Evolutionary conservation across 2,888 invertebrate genomes (phyloP), one percentile per base, ranked within the genome.

Genomic region (Leistus spinibarbis): DNA sequence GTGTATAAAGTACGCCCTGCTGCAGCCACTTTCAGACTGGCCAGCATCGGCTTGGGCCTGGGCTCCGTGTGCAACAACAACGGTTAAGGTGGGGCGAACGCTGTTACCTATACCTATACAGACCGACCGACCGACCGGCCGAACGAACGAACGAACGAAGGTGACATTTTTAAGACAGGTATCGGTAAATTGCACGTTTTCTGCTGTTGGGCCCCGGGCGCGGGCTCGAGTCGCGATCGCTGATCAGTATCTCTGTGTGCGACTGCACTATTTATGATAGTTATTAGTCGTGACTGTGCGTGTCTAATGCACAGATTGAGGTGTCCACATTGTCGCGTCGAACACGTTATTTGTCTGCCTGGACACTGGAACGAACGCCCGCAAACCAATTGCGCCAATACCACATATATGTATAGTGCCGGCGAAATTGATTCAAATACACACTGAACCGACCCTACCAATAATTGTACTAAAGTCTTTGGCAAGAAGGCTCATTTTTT

Each of bases 11-110:
- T 40, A 40, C 40, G 40, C 40, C 40, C 40, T 40, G 40, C 40
- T 40, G 79, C 78, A 79, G 76, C 78, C 78, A 78, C 78, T 78
- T 79, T 79, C 79, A 79, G 64, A 80, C 80, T 79, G 79, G 77
- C 70, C 76, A 76, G 76, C 54, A 23, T 16, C 70, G 63, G 68
- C 27, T 56, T 67, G 63, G 67, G 57, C 75, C 65, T 60, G 72
- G 68, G 69, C 72, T 67, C 54, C 69, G 23, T 24, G 20, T 53
- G 23, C 57, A 13, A 3, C 56, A 17, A 53, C 17, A 16, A 13
- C 65, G 16, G 56, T 19, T 64, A 62, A 64, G 64, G 71, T 22
- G 40, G 20, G 54, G 17, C 65, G 64, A 13, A 3, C 23, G 2
- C 9, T n/a, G 17, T 20, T 16, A 16, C 17, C 57, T 56, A 56